Percentiles rank a stretch among this genome's conserved stretches.
These are phyloP conservation scores for Lepidurus arcticus DNA, from an alignment of 1,140 invertebrate species.

Conservation along the genomic window DNA sequence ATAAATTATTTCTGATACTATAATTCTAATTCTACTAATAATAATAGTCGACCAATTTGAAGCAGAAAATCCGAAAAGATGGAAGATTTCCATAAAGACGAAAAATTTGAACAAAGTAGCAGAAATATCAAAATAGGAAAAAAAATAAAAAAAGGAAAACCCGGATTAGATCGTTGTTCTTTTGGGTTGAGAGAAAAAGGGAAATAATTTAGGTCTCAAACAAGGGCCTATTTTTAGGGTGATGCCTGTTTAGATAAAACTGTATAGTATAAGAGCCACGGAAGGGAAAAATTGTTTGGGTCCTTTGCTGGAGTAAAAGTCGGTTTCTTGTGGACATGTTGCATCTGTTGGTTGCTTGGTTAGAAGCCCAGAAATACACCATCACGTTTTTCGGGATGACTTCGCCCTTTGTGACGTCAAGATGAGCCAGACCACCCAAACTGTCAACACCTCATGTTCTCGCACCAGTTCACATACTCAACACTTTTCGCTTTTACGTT, in stretches of 20 bases:
- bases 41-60: no score
- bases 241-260: conserved; percentile 19
- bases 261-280: neutral
- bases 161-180: neutral
- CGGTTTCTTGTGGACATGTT: conserved; percentile 21
- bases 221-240: conserved; percentile 17
- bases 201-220: neutral
- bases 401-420: conserved; percentile 18
- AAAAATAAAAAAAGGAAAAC: no score
- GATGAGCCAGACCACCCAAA: conserved; percentile 20
- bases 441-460: neutral
- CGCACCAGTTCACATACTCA: neutral
- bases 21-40: neutral
- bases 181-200: neutral
- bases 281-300: neutral
- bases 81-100: no score
- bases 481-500: neutral
- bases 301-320: conserved; percentile 19
- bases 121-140: no score
- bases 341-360: conserved; percentile 21
- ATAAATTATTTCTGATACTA: neutral
- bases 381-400: conserved; percentile 18
- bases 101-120: no score
- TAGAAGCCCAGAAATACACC: conserved; percentile 18
- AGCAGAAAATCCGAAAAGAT: no score